Percentiles rank a stretch among this genome's conserved stretches.
Evolutionary conservation across 2,888 invertebrate species (phyloP).

Genomic region (Cheilosia vulpina): DNA sequence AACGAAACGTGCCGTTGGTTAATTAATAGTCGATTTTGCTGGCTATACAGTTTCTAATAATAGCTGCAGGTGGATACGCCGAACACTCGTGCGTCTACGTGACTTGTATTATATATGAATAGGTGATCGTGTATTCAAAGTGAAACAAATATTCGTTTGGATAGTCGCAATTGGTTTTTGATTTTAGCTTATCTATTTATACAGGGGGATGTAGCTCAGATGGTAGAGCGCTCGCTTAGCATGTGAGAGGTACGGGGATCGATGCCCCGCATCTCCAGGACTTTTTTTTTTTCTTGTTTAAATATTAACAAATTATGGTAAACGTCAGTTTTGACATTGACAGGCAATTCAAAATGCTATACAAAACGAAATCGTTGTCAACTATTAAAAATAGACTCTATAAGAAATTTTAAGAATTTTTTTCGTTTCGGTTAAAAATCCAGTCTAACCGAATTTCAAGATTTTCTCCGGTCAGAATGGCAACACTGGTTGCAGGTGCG

Average conservation of each 20-base stretch:
- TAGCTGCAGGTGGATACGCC: not conserved
- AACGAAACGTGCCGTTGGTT: no score
- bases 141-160: conserved; percentile 1
- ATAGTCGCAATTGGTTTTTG: not conserved
- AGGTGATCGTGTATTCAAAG: not conserved
- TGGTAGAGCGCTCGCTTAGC: conserved; percentile 81
- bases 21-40: no score
- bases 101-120: not conserved
- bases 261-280: conserved; percentile 77
- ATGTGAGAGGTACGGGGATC: conserved; percentile 78
- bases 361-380: no score
- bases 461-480: no score
- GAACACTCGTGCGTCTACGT: not conserved
- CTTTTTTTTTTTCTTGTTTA: conserved; percentile 1
- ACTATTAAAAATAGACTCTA: no score
- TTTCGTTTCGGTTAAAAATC: no score
- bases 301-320: no score
- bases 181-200: not conserved
- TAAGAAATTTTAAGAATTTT: no score
- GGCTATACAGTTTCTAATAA: not conserved
- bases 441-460: no score
- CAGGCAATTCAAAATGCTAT: no score
- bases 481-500: no score
- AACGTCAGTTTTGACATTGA: no score
- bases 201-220: conserved; percentile 81